Percentiles rank a stretch among this genome's conserved stretches.
Evolutionary conservation across 1,140 invertebrate genomes (phyloP).

Genomic region (Drosophila bifasciata): DNA sequence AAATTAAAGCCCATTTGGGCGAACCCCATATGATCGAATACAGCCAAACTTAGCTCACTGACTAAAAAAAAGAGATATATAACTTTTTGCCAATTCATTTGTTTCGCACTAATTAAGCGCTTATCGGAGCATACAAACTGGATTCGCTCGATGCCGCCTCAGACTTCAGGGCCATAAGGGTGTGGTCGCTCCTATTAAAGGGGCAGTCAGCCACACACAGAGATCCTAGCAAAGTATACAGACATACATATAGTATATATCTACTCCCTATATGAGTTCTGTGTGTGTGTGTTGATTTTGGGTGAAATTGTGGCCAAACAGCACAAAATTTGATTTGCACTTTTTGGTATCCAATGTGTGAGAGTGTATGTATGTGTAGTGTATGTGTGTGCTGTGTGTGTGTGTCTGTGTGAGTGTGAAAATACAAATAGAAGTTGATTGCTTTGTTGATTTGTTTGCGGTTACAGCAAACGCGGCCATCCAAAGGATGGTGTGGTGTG

Average conservation of each 20-base stretch:
- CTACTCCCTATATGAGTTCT: too few relatives aligned
- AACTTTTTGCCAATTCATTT: conserved; percentile 53
- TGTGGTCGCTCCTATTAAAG: conserved; percentile 7
- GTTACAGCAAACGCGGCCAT: conserved; percentile 56
- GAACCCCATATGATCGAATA: too few relatives aligned
- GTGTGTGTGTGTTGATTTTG: conserved; percentile 52
- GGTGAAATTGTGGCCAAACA: conserved; percentile 69
- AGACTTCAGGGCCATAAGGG: background rate
- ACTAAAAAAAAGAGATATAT: too few relatives aligned
- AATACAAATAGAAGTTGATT: conserved; percentile 83
- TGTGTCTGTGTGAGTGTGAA: conserved; percentile 52
- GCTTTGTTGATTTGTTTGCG: conserved; percentile 82
- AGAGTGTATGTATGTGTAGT: background rate
- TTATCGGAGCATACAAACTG: conserved; percentile 42
- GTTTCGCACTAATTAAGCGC: conserved; percentile 54
- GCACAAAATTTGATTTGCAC: conserved; percentile 69
- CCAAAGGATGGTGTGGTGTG: too few relatives aligned
- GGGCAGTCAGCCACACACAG: conserved; percentile 1
- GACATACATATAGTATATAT: background rate
- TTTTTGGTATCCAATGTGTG: conserved; percentile 50
- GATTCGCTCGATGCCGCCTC: conserved; percentile 1
- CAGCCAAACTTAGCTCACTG: background rate
- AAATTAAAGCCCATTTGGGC: background rate
- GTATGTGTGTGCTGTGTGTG: conserved; percentile 6
- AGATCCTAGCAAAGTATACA: background rate